A percentile compares a stretch with the other conserved stretches of the same genome.
Evolutionary conservation across 2,113 vertebrate species (phyloP).

Genomic region (Pollimyrus isidori): DNA sequence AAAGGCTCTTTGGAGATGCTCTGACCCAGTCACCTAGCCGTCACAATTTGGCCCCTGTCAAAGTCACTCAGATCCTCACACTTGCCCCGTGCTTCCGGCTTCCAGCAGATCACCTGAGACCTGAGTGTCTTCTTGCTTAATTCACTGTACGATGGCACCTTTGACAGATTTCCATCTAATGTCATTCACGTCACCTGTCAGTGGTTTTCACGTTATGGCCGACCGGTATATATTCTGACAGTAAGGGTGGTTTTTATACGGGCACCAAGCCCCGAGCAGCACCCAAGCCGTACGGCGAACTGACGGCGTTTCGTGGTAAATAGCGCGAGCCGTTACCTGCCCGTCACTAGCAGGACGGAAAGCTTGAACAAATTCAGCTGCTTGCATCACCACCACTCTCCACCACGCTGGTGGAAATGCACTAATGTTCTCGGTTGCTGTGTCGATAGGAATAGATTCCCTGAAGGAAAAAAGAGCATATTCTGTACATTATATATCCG

Average conservation of each 20-base stretch:
- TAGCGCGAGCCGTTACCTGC: too few relatives aligned
- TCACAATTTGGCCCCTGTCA: background rate
- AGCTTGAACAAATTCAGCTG: background rate
- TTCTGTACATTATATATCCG: background rate
- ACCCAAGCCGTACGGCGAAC: background rate
- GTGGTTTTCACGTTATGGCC: background rate
- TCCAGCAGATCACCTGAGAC: background rate
- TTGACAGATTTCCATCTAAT: background rate
- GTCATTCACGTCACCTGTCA: background rate
- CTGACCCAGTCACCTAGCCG: background rate
- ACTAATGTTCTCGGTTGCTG: background rate
- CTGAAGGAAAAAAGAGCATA: background rate
- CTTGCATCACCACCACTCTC: background rate
- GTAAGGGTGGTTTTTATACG: background rate
- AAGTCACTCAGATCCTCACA: background rate
- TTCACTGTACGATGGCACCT: background rate
- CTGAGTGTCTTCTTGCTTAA: background rate
- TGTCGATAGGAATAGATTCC: background rate
- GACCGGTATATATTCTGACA: background rate
- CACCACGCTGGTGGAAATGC: background rate
- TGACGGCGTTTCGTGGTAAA: background rate
- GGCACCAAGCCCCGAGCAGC: background rate
- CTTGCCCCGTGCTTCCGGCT: background rate
- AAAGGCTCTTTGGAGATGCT: background rate
- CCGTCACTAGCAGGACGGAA: background rate